Percentiles rank a stretch among this genome's conserved stretches.
These are phyloP conservation scores for Morinoia aosen DNA, from an alignment of 2,888 invertebrate genomes.

Conservation along the genomic window DNA sequence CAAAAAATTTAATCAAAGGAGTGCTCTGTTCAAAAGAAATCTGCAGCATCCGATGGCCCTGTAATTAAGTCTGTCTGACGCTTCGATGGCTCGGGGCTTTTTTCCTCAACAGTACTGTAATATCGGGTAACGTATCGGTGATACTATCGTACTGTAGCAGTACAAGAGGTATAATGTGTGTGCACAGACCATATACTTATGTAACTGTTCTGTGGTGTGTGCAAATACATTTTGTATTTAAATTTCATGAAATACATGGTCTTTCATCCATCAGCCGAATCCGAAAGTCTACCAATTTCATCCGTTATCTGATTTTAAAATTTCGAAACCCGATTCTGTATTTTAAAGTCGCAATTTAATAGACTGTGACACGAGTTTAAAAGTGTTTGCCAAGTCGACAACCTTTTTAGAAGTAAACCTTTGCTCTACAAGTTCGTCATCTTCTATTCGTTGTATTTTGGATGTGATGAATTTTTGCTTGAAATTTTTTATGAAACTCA, in stretches of 20 bases:
- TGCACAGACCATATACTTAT: too few species aligned
- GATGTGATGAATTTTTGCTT: neutral
- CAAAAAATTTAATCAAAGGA: neutral
- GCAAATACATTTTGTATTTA: neutral
- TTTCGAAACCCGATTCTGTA: neutral
- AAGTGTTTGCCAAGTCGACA: neutral
- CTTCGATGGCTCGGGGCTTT: neutral
- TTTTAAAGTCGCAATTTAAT: neutral
- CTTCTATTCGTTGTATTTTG: neutral
- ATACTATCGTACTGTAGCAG: neutral
- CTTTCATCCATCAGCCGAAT: neutral
- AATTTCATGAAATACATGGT: neutral
- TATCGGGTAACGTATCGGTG: neutral
- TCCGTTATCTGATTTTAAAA: neutral
- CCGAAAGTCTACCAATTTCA: neutral
- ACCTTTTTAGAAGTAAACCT: neutral
- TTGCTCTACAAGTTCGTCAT: neutral
- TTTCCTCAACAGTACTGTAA: neutral
- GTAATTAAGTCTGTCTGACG: neutral
- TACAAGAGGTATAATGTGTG: neutral
- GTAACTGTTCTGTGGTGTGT: neutral
- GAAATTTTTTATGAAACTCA: neutral
- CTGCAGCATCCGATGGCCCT: conserved; percentile 2
- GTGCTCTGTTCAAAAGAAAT: neutral
- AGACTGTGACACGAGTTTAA: neutral